These are phyloP conservation scores for Micrasema longulum DNA, from an alignment of 1,140 invertebrate species.

Conservation along the genomic window DNA sequence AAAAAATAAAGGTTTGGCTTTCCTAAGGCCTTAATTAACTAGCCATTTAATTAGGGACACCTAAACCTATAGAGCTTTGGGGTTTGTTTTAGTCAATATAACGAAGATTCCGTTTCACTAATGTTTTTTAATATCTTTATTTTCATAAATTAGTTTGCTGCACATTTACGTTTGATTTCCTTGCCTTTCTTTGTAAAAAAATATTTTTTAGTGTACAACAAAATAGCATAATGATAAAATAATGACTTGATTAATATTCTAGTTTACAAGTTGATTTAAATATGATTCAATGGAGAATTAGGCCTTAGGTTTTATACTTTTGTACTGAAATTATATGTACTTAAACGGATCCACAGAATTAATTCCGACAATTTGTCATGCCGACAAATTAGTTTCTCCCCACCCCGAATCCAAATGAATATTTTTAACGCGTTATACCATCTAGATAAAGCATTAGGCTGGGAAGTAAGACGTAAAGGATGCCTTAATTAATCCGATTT, in stretches of 20 bases:
- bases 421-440: conserved; percentile 38
- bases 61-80: conserved; percentile 18
- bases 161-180: no score
- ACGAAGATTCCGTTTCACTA: background rate
- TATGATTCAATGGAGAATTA: no score
- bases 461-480: conserved; percentile 36
- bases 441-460: conserved; percentile 39
- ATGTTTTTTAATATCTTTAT: no score
- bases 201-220: no score
- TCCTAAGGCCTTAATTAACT: conserved; percentile 47
- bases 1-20: conserved; percentile 45
- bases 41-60: conserved; percentile 45
- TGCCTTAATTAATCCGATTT: conserved; percentile 44
- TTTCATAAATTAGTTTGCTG: no score
- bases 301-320: no score
- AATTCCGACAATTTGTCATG: conserved; percentile 29
- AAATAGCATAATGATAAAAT: no score
- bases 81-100: conserved; percentile 13
- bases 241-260: no score
- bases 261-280: no score
- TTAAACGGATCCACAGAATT: conserved; percentile 23
- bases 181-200: no score
- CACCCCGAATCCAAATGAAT: conserved; percentile 30
- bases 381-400: conserved; percentile 27
- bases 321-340: background rate